phyloP scores from a whole-genome alignment of 2,797 vertebrate genomes.

The Adrianichthys oophorus region DNA sequence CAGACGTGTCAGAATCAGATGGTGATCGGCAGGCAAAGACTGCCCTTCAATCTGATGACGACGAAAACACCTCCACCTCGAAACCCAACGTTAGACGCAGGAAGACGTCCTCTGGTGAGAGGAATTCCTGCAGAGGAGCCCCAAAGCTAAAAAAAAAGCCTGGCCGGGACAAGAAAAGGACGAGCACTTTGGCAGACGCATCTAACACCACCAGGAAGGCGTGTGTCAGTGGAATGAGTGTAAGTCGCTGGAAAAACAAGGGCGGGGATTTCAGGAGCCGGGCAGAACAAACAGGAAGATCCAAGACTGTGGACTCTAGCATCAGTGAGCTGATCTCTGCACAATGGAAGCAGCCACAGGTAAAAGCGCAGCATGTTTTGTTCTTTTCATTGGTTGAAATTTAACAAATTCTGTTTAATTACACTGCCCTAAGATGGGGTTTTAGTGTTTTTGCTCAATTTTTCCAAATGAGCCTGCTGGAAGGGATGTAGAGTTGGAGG shows the following conservation, averaged over 20 bases:
- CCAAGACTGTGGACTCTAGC: conserved; percentile 48
- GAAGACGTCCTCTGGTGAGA: neutral
- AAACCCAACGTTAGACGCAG: neutral
- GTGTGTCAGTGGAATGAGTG: conserved; percentile 76
- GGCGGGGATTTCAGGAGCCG: conserved; percentile 9
- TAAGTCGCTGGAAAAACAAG: conserved; percentile 74
- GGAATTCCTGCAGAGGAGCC: neutral
- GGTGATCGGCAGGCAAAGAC: conserved; percentile 3
- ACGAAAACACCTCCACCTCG: neutral
- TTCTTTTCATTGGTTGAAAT: neutral
- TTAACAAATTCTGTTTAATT: neutral
- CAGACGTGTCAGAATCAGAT: conserved; percentile 5
- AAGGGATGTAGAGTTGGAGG: no score
- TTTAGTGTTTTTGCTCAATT: no score
- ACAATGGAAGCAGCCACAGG: conserved; percentile 24
- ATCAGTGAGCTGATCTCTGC: conserved; percentile 49
- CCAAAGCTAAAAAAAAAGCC: conserved; percentile 9
- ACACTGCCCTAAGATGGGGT: no score
- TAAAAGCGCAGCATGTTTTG: conserved; percentile 30
- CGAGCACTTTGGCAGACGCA: conserved; percentile 35
- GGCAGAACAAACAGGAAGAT: neutral
- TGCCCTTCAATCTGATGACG: neutral
- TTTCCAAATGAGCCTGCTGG: no score
- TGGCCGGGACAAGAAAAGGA: conserved; percentile 34
- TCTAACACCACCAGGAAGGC: conserved; percentile 63